Evolutionary conservation across 2,113 vertebrate species (phyloP).

Genomic region (Bungarus multicinctus): DNA sequence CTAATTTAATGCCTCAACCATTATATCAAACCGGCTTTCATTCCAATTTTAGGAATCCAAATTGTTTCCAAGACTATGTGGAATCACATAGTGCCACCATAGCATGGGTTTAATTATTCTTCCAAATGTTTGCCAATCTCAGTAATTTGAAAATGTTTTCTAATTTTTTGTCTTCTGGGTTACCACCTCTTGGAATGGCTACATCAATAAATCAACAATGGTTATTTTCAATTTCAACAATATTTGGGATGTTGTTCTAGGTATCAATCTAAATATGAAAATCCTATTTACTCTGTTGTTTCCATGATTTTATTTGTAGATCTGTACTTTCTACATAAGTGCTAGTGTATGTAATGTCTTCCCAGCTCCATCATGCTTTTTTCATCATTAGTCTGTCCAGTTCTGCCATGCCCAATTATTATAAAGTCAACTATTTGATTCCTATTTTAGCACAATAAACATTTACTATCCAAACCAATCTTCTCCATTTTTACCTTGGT

Average conservation of each 20-base stretch:
- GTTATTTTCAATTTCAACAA: not conserved
- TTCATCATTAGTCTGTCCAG: not conserved
- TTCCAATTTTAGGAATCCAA: not conserved
- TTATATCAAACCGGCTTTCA: not conserved
- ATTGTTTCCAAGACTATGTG: not conserved
- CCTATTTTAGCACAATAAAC: not conserved
- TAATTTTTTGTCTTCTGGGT: not conserved
- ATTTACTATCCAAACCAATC: not conserved
- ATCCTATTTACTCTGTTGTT: not conserved
- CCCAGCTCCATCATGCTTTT: not conserved
- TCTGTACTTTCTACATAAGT: not conserved
- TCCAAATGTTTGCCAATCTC: not conserved
- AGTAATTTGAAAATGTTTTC: not conserved
- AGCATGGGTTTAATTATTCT: too few species aligned
- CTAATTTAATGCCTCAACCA: not conserved
- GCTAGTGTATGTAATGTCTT: not conserved
- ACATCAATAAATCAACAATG: not conserved
- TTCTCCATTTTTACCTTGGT: not conserved
- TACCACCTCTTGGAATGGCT: not conserved
- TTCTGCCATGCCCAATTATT: not conserved
- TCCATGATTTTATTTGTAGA: not conserved
- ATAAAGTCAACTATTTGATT: not conserved
- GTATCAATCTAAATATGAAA: not conserved
- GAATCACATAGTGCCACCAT: not conserved
- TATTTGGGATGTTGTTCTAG: not conserved